Conservation (phyloP, 2,113 vertebrate genomes). For the Forbesichthys agassizii region DNA sequence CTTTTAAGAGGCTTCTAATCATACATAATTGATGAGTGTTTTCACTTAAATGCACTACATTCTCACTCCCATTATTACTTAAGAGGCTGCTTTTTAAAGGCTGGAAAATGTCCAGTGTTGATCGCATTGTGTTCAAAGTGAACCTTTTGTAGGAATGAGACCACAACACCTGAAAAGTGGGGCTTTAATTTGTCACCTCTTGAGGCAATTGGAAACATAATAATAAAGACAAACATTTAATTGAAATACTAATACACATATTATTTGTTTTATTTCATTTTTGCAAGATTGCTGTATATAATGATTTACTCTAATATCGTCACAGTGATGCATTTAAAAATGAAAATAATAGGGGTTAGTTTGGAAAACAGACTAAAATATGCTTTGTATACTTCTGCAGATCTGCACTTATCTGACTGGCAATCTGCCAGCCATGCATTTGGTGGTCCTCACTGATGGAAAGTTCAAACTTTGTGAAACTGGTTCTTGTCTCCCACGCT, state of each 20-base stretch:
- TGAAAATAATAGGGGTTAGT: constrained; percentile 2
- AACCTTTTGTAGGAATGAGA: constrained; percentile 25
- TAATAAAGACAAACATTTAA: neutral
- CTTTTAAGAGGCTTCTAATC: constrained; percentile 78
- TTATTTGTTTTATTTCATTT: neutral
- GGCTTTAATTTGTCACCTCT: neutral
- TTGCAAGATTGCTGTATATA: neutral
- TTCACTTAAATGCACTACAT: constrained; percentile 75
- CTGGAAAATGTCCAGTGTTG: constrained; percentile 45
- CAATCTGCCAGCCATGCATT: constrained; percentile 56
- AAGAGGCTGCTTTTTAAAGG: constrained; percentile 62
- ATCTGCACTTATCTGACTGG: constrained; percentile 40
- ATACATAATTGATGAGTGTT: constrained; percentile 78
- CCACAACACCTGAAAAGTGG: neutral
- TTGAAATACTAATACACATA: neutral
- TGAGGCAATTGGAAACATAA: neutral
- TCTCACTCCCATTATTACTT: constrained; percentile 75
- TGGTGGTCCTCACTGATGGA: constrained; percentile 67
- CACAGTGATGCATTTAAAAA: constrained; percentile 7
- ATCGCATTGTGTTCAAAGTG: constrained; percentile 39
- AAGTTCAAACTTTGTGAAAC: constrained; percentile 70
- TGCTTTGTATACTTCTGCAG: constrained; percentile 18
- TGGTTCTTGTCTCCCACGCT: constrained; percentile 72
- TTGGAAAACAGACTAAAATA: constrained; percentile 20
- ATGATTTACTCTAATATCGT: no score